phyloP scores from a whole-genome alignment of 2,888 invertebrate species.

The Drosophila kokeensis region DNA sequence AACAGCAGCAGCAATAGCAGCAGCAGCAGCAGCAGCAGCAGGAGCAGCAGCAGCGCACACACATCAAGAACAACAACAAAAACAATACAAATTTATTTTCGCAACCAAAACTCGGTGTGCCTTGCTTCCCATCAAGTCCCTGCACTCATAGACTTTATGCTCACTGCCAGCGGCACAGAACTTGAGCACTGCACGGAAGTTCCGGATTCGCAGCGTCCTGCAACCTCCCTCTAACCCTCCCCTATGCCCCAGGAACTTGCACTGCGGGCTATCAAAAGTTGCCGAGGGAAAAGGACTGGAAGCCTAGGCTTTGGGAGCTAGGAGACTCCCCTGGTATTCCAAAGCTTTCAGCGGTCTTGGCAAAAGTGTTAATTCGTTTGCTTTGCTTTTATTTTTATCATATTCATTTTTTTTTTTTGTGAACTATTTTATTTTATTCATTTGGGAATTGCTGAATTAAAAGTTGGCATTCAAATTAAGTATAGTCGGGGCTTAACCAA shows the following conservation, averaged over 20 bases:
- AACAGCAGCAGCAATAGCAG: slow-evolving; percentile 19
- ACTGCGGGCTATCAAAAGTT: slow-evolving; percentile 45
- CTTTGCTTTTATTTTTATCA: slow-evolving; percentile 50
- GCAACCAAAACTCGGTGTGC: slow-evolving; percentile 24
- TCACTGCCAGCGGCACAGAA: slow-evolving; percentile 63
- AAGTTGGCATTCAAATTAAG: slow-evolving; percentile 67
- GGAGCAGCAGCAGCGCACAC: slow-evolving; percentile 7
- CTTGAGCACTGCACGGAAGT: slow-evolving; percentile 75
- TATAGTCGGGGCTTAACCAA: slow-evolving; percentile 34
- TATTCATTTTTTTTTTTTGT: slow-evolving; percentile 27
- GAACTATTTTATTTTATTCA: slow-evolving; percentile 59
- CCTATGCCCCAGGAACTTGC: slow-evolving; percentile 28
- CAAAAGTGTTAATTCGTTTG: slow-evolving; percentile 75
- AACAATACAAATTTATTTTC: slow-evolving; percentile 77
- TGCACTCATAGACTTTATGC: slow-evolving; percentile 31
- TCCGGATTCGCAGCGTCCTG: slow-evolving; percentile 59
- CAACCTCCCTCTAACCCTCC: neutral
- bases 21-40: neutral
- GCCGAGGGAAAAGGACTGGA: slow-evolving; percentile 3
- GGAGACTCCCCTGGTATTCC: slow-evolving; percentile 3
- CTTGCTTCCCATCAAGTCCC: slow-evolving; percentile 5
- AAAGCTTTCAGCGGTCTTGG: slow-evolving; percentile 8
- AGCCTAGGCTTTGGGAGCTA: slow-evolving; percentile 5
- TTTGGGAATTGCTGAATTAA: slow-evolving; percentile 41
- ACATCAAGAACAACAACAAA: slow-evolving; percentile 35